phyloP scores from a whole-genome alignment of 2,888 invertebrate species.

The Drosophila mimica region DNA sequence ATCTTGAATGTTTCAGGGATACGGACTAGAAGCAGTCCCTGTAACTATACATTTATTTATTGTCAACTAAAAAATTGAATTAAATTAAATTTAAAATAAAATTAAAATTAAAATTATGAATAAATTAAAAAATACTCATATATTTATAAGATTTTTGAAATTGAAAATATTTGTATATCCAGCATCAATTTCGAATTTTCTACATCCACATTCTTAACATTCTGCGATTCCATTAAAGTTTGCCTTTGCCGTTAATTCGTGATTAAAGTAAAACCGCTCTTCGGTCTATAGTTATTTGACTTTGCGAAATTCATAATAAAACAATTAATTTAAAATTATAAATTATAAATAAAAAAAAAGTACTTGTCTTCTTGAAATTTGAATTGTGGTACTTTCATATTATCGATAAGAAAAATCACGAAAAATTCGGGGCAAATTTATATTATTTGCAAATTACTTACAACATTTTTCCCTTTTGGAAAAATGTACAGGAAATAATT shows the following conservation, averaged over 20 bases:
- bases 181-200: neutral
- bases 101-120: too few species aligned
- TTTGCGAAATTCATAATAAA: neutral
- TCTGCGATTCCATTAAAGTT: neutral
- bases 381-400: too few species aligned
- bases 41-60: too few species aligned
- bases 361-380: too few species aligned
- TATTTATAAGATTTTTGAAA: too few species aligned
- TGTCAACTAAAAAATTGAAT: too few species aligned
- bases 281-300: neutral
- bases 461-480: neutral
- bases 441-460: neutral
- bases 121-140: too few species aligned
- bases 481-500: neutral
- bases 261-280: neutral
- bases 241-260: neutral
- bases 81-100: too few species aligned
- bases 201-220: neutral
- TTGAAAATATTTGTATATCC: too few species aligned
- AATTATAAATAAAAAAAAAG: too few species aligned
- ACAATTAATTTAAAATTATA: neutral
- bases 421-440: neutral
- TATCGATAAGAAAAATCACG: neutral
- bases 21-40: neutral
- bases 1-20: neutral